Base-by-base conservation (phyloP, 2,888 invertebrate genomes). In the Alloplasta piceator region DNA sequence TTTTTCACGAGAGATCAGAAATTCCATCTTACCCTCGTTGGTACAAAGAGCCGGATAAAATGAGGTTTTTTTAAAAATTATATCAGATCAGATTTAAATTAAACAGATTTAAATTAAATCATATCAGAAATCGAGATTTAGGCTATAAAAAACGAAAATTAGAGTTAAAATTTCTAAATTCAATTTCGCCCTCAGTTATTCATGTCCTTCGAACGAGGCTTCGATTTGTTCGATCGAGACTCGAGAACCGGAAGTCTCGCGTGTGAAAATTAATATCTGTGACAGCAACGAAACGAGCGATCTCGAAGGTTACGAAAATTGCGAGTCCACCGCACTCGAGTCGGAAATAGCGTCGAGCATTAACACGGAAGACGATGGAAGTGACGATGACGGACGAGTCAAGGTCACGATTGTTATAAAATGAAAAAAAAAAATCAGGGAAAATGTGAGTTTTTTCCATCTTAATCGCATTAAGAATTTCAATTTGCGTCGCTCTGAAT, bases 1-100 rank as follows among this genome's bases (percentile, higher is more conserved):
- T 86, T 66, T 85, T 86, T 60, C 70, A 83, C 63, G 83, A 84
- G 36, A 84, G 63, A 73, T 70, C 82, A 9, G 77, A 82, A 63
- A 78, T 68, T 67, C 58, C 79, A 77, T 83, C 82, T 78, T 88
- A 85, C 82, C 89, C 89, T 36, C 85, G 88, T 14, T 89, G 89
- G 89, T 89, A 87, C 84, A 89, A 84, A 84, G 86, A 87, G 12
- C 88, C 89, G 70, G 83, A 83, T 78, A 86, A 86, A 75, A 85
- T 83, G 75, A 83, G 83, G 85, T 89, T 82, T 86, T 52, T 3
- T 5, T 3, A n/a, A n/a, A n/a, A n/a, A n/a, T n/a, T n/a, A n/a
- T n/a, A n/a, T n/a, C n/a, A n/a, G n/a, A n/a, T n/a, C n/a, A n/a
- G n/a, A n/a, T n/a, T n/a, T n/a, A n/a, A n/a, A n/a, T n/a, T n/a